Evolutionary conservation across 1,140 invertebrate genomes (phyloP), one percentile per base, ranked within the genome.

Genomic region (Drosophila arizonae): DNA sequence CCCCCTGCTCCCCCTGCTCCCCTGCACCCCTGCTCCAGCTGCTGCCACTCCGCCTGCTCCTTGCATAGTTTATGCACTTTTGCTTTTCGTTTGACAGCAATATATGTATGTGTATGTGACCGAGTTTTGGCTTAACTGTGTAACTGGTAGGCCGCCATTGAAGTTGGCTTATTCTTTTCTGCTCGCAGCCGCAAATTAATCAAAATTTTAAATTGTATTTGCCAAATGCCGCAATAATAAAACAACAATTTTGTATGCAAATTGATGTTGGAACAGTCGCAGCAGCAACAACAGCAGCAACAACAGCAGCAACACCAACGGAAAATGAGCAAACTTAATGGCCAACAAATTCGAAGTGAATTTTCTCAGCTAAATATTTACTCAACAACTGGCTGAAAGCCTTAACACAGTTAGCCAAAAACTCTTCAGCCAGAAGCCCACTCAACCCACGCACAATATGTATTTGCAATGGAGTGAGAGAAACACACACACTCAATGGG

Each of bases 171-270:
- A 4, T 30, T 30, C 28, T 6, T 30, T 76, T 76, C 52, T 69
- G 63, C 4, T 30, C 28, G 33, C 33, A 33, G 33, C 69, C 76
- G 46, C 76, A 81, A 77, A 79, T 81, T 75, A 85, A 85, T 77
- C 60, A 58, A 69, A 76, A 81, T 85, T 86, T 81, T 87, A 81
- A 86, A 86, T 86, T 87, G 78, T 76, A 79, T 87, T 87, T 79
- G 30, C 46, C 75, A 74, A 79, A 75, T 60, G 46, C 62, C 66
- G 50, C 67, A 63, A 64, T 48, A 69, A 58, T 65, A 48, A 65
- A 50, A 57, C 56, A 78, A 68, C 86, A 82, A 87, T 82, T 82
- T 63, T 69, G 79, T 88, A 87, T 87, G 82, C 84, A 87, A 82
- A 87, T 87, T 87, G 65, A 72, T 79, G 76, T 46, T 66, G 70